These are phyloP conservation scores for Amphipyra tragopoginis DNA, from an alignment of 2,888 invertebrate genomes.

Conservation along the genomic window DNA sequence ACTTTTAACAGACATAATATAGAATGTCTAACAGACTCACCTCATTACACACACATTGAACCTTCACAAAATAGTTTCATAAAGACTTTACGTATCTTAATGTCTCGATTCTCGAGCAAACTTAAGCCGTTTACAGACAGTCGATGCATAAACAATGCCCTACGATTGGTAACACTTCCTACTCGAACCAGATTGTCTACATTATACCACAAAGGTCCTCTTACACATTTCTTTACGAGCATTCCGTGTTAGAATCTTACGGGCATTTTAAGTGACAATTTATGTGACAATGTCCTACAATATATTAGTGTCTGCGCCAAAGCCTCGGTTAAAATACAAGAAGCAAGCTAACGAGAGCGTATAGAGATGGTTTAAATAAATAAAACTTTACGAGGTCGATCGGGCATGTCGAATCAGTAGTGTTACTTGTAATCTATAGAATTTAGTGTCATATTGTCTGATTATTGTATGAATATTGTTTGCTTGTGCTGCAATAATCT, in stretches of 20 bases:
- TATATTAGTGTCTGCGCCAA: constrained; percentile 69
- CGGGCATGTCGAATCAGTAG: constrained; percentile 49
- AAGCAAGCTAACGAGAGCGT: constrained; percentile 61
- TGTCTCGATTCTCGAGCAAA: constrained; percentile 37
- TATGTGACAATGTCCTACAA: constrained; percentile 76
- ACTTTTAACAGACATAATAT: background rate
- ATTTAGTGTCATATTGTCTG: constrained; percentile 10
- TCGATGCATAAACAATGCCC: constrained; percentile 52
- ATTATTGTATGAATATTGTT: no score
- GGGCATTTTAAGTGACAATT: constrained; percentile 76
- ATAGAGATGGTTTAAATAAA: constrained; percentile 67
- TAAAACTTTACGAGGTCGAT: constrained; percentile 65
- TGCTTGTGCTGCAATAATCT: no score
- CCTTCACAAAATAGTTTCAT: constrained; percentile 26
- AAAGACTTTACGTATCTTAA: constrained; percentile 45
- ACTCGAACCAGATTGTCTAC: constrained; percentile 52
- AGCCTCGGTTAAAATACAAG: constrained; percentile 68
- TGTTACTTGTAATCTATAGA: constrained; percentile 38
- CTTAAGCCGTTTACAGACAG: constrained; percentile 39
- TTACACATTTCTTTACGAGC: constrained; percentile 65
- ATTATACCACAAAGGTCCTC: constrained; percentile 54
- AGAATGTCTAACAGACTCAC: background rate
- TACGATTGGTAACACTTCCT: constrained; percentile 62
- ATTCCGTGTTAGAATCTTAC: constrained; percentile 62
- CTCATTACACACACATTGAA: constrained; percentile 3